These are phyloP conservation scores for Agriopis aurantiaria DNA, from an alignment of 2,888 invertebrate genomes.

Conservation along the genomic window DNA sequence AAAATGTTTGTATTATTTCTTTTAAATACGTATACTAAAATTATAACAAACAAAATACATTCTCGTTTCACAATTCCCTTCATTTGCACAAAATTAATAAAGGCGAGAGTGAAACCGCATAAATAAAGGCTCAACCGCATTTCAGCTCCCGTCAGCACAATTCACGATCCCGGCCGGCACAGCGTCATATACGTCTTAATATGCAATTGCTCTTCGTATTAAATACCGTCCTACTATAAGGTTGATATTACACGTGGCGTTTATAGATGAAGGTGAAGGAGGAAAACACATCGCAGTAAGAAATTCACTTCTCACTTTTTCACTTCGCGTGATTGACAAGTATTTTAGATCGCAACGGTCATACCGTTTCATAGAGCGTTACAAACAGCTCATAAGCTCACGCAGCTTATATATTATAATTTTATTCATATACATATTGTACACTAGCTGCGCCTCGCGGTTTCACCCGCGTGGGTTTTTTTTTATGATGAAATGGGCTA, in stretches of 20 bases:
- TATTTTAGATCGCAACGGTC: too few relatives aligned
- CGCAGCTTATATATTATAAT: too few relatives aligned
- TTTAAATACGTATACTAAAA: not conserved
- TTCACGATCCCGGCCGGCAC: conserved; percentile 10
- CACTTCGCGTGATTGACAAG: too few relatives aligned
- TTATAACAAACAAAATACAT: not conserved
- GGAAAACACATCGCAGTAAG: not conserved
- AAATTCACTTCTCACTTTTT: not conserved
- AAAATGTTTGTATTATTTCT: too few relatives aligned
- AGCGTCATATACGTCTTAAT: conserved; percentile 25
- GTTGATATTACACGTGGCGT: not conserved
- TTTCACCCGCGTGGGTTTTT: too few relatives aligned
- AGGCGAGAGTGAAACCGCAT: conserved; percentile 22
- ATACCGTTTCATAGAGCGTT: too few relatives aligned
- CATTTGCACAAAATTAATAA: conserved; percentile 31
- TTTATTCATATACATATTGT: too few relatives aligned
- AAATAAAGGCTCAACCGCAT: conserved; percentile 27
- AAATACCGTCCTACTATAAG: conserved; percentile 7
- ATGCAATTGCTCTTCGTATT: conserved; percentile 25
- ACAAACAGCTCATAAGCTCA: too few relatives aligned
- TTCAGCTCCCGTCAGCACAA: conserved; percentile 27
- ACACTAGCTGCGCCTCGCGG: too few relatives aligned
- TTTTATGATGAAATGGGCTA: too few relatives aligned
- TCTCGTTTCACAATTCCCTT: conserved; percentile 1
- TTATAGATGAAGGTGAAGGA: too few relatives aligned